These are phyloP conservation scores for Brachyopa scutellaris DNA, from an alignment of 2,888 invertebrate genomes.

Conservation along the genomic window DNA sequence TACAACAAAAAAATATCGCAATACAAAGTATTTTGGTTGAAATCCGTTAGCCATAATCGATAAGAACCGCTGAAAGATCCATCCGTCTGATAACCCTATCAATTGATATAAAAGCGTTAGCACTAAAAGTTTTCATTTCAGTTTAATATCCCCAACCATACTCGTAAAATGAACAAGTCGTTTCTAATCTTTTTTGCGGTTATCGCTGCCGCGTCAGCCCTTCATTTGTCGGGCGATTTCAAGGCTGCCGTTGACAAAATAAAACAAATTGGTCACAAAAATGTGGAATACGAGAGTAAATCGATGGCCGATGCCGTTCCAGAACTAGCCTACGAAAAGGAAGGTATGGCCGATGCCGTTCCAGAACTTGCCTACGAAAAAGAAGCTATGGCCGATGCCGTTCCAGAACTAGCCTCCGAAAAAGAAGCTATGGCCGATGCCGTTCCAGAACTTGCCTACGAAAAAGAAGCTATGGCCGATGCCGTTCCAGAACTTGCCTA, in stretches of 20 bases:
- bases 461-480: constrained; percentile 7
- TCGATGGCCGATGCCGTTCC: neutral
- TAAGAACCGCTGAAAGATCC: neutral
- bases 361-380: neutral
- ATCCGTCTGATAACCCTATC: constrained; percentile 15
- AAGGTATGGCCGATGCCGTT: neutral
- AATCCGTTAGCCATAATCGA: no score
- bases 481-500: constrained; percentile 9
- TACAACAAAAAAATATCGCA: no score
- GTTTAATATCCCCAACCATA: constrained; percentile 12
- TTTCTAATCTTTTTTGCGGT: constrained; percentile 49
- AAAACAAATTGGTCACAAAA: neutral
- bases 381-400: no score
- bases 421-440: neutral
- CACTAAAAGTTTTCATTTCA: constrained; percentile 3
- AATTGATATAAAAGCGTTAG: constrained; percentile 41
- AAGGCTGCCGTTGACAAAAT: neutral
- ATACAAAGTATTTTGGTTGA: no score
- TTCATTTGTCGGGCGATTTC: constrained; percentile 21
- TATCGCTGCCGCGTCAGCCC: constrained; percentile 33
- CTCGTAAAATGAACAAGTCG: constrained; percentile 43
- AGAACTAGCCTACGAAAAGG: constrained; percentile 9
- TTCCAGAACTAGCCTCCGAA: neutral
- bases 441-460: neutral
- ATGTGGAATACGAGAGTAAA: neutral